phyloP scores from a whole-genome alignment of 2,113 vertebrate genomes.

The Ancistrus triradiatus region DNA sequence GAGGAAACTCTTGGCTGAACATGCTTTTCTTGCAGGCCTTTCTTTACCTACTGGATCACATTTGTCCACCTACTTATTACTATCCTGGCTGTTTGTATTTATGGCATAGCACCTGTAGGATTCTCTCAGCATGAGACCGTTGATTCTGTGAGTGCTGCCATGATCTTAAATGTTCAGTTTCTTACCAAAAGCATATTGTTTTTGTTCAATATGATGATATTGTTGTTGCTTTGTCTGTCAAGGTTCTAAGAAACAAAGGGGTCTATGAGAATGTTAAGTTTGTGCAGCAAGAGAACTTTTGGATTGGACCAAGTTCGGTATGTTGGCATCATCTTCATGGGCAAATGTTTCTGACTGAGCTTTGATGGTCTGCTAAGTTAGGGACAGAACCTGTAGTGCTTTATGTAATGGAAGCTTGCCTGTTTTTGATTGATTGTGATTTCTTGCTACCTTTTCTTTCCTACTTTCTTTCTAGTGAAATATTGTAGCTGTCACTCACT shows the following conservation, averaged over 20 bases:
- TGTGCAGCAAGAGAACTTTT: constrained; percentile 98
- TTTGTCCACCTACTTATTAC: constrained; percentile 96
- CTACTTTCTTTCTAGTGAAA: too few relatives aligned
- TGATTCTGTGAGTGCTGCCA: constrained; percentile 84
- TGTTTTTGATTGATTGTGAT: too few relatives aligned
- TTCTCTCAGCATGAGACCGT: constrained; percentile 97
- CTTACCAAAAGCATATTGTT: not conserved
- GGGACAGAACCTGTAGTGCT: too few relatives aligned
- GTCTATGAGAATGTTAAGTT: constrained; percentile 98
- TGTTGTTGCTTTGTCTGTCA: not conserved
- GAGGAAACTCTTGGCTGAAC: not conserved
- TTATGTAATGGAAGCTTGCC: too few relatives aligned
- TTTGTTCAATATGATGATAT: not conserved
- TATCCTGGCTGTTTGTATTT: constrained; percentile 91
- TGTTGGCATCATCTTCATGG: constrained; percentile 42
- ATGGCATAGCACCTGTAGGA: constrained; percentile 92
- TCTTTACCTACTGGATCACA: constrained; percentile 99
- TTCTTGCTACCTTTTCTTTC: too few relatives aligned
- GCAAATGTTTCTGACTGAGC: not conserved
- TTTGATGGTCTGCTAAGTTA: not conserved
- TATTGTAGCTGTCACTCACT: too few relatives aligned
- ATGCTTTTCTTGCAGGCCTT: constrained; percentile 73
- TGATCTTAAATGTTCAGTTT: not conserved
- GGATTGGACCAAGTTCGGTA: constrained; percentile 97
- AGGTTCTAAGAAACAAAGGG: constrained; percentile 96